phyloP scores from a whole-genome alignment of 37 sponge, comb jelly and placozoan genomes.

The Eunapius fragilis region DNA sequence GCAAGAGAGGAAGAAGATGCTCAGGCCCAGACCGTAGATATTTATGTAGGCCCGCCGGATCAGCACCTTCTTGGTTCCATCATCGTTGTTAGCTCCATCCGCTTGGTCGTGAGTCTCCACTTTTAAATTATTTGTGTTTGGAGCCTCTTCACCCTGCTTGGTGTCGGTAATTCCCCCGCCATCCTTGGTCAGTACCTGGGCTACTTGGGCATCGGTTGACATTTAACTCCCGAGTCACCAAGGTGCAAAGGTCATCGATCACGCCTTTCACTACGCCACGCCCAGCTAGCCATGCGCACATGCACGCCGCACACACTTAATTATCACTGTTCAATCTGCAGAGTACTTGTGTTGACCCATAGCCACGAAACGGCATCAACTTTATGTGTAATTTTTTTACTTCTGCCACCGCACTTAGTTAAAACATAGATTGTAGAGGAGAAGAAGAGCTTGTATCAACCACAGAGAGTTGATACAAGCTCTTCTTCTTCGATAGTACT shows the following conservation, averaged over 20 bases:
- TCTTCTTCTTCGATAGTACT: neutral
- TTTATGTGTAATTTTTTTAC: no score
- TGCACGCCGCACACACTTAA: no score
- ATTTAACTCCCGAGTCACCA: neutral
- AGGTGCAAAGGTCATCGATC: no score
- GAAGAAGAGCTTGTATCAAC: no score
- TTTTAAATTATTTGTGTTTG: no score
- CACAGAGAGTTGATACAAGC: neutral
- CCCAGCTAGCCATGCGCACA: no score
- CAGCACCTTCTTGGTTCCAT: neutral
- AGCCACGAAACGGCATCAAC: no score
- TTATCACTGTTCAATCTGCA: no score
- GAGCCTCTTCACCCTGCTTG: neutral
- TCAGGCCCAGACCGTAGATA: constrained; percentile 18
- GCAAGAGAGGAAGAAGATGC: neutral
- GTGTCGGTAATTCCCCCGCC: neutral
- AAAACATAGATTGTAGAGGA: no score
- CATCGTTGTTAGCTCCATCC: neutral
- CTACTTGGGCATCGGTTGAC: neutral
- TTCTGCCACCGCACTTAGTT: no score
- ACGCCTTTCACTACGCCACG: no score
- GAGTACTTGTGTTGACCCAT: no score
- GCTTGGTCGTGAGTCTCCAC: neutral
- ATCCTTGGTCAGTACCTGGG: neutral
- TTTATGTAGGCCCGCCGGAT: constrained; percentile 21